phyloP scores from a whole-genome alignment of 2,888 invertebrate genomes.

The Frankliniella fusca region DNA sequence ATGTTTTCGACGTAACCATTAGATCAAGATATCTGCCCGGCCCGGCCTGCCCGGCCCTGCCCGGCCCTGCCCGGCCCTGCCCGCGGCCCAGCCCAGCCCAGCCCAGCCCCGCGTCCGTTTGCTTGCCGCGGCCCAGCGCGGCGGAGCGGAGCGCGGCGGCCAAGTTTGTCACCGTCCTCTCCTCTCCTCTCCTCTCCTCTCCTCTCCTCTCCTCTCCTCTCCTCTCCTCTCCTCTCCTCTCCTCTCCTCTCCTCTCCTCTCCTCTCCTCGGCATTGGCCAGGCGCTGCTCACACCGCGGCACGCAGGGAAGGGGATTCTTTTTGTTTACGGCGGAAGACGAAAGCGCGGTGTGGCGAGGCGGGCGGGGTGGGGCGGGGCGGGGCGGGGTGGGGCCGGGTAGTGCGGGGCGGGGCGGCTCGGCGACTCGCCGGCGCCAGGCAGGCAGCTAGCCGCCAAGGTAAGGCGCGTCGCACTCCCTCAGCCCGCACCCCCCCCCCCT shows the following conservation, averaged over 20 bases:
- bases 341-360: not conserved
- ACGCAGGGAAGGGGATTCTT: not conserved
- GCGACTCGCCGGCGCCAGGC: not conserved
- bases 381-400: not conserved
- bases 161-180: not conserved
- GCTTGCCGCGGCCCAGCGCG: not conserved
- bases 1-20: conserved; percentile 23
- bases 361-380: not conserved
- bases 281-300: not conserved
- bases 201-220: too few species aligned
- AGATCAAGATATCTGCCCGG: conserved; percentile 11
- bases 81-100: not conserved
- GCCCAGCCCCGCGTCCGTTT: not conserved
- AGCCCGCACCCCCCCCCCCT: not conserved
- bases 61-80: not conserved
- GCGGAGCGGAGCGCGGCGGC: not conserved
- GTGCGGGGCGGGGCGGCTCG: not conserved
- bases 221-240: too few species aligned
- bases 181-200: not conserved
- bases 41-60: not conserved
- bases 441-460: not conserved
- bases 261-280: too few species aligned
- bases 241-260: too few species aligned
- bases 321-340: not conserved
- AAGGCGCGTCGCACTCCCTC: not conserved